Evolutionary conservation across 2,113 vertebrate genomes (phyloP).

Genomic region (Genyomyrus donnyi): DNA sequence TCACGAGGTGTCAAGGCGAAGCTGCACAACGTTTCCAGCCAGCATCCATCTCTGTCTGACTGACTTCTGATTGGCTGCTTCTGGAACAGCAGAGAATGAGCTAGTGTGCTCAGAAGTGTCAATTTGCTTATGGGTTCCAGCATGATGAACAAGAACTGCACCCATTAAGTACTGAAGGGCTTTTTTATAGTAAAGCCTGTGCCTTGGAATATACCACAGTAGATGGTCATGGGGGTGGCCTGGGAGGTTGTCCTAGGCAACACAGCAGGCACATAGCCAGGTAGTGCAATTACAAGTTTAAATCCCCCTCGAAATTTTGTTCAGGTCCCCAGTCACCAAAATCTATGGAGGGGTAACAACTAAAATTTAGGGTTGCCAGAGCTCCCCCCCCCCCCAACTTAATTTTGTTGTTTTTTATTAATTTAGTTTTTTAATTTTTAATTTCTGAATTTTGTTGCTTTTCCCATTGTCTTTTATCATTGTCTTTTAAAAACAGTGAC

Average conservation of each 20-base stretch:
- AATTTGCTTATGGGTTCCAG: background rate
- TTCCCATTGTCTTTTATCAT: no score
- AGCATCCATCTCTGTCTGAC: background rate
- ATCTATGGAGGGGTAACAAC: background rate
- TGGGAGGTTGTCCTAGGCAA: background rate
- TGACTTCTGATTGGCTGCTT: background rate
- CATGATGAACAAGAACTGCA: background rate
- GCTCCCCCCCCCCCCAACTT: background rate
- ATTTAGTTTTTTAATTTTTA: no score
- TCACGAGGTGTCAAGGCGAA: background rate
- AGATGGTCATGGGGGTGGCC: background rate
- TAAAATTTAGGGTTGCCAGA: background rate
- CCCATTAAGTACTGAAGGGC: background rate
- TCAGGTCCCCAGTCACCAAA: background rate
- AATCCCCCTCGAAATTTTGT: background rate
- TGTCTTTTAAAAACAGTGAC: no score
- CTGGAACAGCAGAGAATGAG: background rate
- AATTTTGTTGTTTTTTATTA: no score
- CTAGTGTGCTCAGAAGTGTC: background rate
- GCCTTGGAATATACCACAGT: background rate
- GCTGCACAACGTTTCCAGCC: background rate
- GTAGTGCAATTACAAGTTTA: background rate
- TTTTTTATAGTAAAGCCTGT: background rate
- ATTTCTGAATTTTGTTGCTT: no score
- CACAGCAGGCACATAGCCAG: background rate